Percentiles rank a stretch among this genome's conserved stretches.
These are phyloP conservation scores for Neomorphus geoffroyi DNA, from an alignment of 2,797 vertebrate genomes.

Conservation along the genomic window DNA sequence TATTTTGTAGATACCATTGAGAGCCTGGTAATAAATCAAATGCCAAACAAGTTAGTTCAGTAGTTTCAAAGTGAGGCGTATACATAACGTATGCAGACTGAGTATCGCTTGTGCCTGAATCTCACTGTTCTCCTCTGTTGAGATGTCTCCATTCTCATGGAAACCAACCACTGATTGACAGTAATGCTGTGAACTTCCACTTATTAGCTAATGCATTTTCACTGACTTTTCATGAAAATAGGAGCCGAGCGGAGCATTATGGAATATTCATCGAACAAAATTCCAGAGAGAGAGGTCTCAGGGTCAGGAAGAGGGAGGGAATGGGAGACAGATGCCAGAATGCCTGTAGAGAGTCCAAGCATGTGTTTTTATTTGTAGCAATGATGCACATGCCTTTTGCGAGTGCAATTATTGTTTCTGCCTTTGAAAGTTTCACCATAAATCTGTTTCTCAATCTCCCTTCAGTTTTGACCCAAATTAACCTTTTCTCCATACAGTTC, in stretches of 20 bases:
- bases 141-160: constrained; percentile 61
- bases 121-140: constrained; percentile 36
- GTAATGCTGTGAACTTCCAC: constrained; percentile 60
- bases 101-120: constrained; percentile 30
- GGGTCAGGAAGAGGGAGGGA: constrained; percentile 65
- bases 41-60: constrained; percentile 20
- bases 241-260: constrained; percentile 16
- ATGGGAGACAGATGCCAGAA: constrained; percentile 65
- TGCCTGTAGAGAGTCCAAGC: constrained; percentile 68
- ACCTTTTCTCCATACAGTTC: constrained; percentile 16
- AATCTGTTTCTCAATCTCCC: constrained; percentile 61
- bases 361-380: constrained; percentile 71
- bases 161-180: constrained; percentile 63
- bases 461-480: constrained; percentile 68
- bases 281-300: constrained; percentile 62
- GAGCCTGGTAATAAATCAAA: constrained; percentile 39
- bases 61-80: constrained; percentile 25
- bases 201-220: constrained; percentile 49
- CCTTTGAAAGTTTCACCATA: constrained; percentile 70
- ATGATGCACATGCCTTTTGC: constrained; percentile 68
- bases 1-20: constrained; percentile 38
- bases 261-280: constrained; percentile 68
- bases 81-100: constrained; percentile 10
- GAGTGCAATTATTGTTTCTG: constrained; percentile 62
- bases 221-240: constrained; percentile 60